Evolutionary conservation across 2,113 vertebrate genomes (phyloP).

Genomic region (Zosterops pallidus): DNA sequence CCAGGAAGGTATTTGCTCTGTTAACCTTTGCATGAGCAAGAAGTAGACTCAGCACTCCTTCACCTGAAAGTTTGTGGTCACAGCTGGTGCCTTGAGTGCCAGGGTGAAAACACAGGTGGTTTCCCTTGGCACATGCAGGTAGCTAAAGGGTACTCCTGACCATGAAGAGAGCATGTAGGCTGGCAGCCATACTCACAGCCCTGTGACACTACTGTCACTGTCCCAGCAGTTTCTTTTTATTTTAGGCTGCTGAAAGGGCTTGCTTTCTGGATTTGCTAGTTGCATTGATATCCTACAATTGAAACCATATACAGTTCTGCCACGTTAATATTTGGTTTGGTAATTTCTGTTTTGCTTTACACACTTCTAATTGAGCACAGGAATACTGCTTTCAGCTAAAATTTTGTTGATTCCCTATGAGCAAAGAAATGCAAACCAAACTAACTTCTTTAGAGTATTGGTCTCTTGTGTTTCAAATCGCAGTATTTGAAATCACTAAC

Average conservation of each 20-base stretch:
- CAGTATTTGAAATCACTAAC: neutral
- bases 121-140: neutral
- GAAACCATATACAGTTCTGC: neutral
- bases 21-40: neutral
- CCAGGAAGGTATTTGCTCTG: neutral
- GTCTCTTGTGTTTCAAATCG: neutral
- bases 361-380: neutral
- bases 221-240: neutral
- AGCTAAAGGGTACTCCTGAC: neutral
- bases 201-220: neutral
- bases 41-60: neutral
- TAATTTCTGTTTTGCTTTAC: neutral
- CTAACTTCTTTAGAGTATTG: neutral
- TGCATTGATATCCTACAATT: neutral
- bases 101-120: neutral
- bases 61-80: neutral
- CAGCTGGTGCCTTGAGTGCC: neutral
- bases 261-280: neutral
- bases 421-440: neutral
- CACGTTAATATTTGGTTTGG: neutral
- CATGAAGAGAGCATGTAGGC: rapidly evolving
- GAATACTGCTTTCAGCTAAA: neutral
- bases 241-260: neutral
- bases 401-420: neutral
- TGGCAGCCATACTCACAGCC: neutral